phyloP scores from a whole-genome alignment of 2,113 vertebrate genomes.

The Brachyistius frenatus region DNA sequence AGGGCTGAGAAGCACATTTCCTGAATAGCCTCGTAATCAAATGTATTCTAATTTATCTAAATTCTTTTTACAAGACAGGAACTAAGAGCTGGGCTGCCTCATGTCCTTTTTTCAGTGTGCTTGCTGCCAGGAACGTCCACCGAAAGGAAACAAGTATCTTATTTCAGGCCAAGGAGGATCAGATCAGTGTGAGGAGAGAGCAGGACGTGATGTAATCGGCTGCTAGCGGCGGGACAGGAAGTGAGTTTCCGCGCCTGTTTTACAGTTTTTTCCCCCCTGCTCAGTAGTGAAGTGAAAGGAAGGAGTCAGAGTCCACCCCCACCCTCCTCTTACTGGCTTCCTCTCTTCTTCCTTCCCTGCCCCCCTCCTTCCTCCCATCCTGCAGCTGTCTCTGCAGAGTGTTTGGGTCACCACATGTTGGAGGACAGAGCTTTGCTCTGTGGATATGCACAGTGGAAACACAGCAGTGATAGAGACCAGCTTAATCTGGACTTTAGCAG shows the following conservation, averaged over 20 bases:
- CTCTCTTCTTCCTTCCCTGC: slow-evolving; percentile 52
- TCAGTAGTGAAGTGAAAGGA: slow-evolving; percentile 39
- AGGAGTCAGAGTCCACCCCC: slow-evolving; percentile 31
- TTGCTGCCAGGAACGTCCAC: slow-evolving; percentile 5
- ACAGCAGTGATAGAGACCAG: slow-evolving; percentile 36
- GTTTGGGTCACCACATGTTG: slow-evolving; percentile 70
- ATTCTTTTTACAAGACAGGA: not conserved
- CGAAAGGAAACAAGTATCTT: slow-evolving; percentile 29
- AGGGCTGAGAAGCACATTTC: not conserved
- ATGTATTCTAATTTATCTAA: not conserved
- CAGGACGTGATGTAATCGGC: slow-evolving; percentile 66
- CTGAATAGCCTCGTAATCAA: not conserved
- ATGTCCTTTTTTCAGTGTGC: not conserved
- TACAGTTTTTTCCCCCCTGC: not conserved
- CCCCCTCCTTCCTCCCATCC: slow-evolving; percentile 42
- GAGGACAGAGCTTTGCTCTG: slow-evolving; percentile 66
- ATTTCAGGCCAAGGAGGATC: slow-evolving; percentile 39
- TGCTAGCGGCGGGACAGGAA: slow-evolving; percentile 73
- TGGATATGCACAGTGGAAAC: slow-evolving; percentile 32
- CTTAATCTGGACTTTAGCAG: slow-evolving; percentile 41
- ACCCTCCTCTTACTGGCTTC: slow-evolving; percentile 37
- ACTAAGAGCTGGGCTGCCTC: slow-evolving; percentile 2
- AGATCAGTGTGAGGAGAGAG: slow-evolving; percentile 25
- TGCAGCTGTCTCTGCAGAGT: slow-evolving; percentile 76
- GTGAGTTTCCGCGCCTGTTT: slow-evolving; percentile 58